Percentiles rank a stretch among this genome's conserved stretches.
Evolutionary conservation across 1,140 invertebrate species (phyloP).

Genomic region (Yoshiicerus persimilis): DNA sequence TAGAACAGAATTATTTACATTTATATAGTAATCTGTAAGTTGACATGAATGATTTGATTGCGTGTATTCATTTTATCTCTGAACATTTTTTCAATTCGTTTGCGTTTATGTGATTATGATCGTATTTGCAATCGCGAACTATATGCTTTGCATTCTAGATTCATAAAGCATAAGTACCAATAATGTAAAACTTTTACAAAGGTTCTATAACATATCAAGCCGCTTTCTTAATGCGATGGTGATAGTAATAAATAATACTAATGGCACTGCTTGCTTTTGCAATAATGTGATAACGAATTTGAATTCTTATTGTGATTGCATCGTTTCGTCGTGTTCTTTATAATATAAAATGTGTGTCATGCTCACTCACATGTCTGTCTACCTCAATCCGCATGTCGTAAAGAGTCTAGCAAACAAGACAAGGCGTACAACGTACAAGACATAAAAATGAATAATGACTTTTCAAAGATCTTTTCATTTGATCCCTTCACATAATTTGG

Average conservation of each 20-base stretch:
- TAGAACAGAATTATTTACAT: neutral
- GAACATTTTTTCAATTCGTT: neutral
- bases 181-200: neutral
- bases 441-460: slow-evolving; percentile 9
- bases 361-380: neutral
- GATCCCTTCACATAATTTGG: neutral
- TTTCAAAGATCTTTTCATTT: slow-evolving; percentile 24
- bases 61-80: neutral
- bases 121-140: neutral
- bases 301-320: neutral
- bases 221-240: neutral
- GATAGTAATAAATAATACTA: neutral
- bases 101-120: neutral
- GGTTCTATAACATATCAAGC: neutral
- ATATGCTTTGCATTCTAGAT: neutral
- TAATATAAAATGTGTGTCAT: neutral
- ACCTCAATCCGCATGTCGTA: neutral
- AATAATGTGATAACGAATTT: neutral
- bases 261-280: neutral
- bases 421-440: neutral
- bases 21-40: neutral
- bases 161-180: neutral
- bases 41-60: neutral
- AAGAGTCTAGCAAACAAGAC: neutral
- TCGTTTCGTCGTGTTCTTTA: neutral